A percentile compares a stretch with the other conserved stretches of the same genome.
Conservation (phyloP, 2,888 invertebrate genomes). For the Autographa pulchrina region DNA sequence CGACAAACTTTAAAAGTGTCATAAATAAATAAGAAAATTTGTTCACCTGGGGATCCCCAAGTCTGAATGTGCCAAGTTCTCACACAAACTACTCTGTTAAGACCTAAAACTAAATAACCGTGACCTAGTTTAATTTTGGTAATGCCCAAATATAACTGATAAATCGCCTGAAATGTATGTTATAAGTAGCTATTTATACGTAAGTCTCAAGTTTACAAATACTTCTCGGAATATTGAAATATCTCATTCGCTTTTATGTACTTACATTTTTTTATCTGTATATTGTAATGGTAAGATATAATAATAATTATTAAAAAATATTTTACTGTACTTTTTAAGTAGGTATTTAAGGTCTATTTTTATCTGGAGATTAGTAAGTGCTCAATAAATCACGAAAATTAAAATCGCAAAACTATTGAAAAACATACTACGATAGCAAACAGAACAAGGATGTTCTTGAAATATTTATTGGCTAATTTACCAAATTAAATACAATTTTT, state of each 20-base stretch:
- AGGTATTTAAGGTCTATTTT: too few species aligned
- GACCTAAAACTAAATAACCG: not conserved
- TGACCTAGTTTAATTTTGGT: not conserved
- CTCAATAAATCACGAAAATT: not conserved
- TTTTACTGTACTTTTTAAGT: too few species aligned
- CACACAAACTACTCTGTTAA: not conserved
- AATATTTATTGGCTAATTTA: slow-evolving; percentile 9
- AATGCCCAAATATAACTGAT: not conserved
- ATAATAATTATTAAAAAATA: too few species aligned
- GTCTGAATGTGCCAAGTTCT: not conserved
- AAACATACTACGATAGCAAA: not conserved
- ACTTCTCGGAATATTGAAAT: too few species aligned
- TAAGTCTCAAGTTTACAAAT: too few species aligned
- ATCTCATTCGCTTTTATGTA: too few species aligned
- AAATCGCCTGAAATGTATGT: not conserved
- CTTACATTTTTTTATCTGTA: too few species aligned
- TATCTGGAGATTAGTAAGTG: too few species aligned
- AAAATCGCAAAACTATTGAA: not conserved
- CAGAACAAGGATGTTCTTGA: slow-evolving; percentile 9
- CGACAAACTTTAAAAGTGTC: not conserved
- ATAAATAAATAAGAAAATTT: not conserved
- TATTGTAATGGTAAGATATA: too few species aligned
- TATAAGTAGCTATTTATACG: too few species aligned
- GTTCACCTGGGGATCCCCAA: not conserved
- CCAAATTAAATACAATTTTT: slow-evolving; percentile 7